A percentile compares a stretch with the other conserved stretches of the same genome.
phyloP scores from a whole-genome alignment of 2,888 invertebrate species.

The Peribatodes rhomboidaria region DNA sequence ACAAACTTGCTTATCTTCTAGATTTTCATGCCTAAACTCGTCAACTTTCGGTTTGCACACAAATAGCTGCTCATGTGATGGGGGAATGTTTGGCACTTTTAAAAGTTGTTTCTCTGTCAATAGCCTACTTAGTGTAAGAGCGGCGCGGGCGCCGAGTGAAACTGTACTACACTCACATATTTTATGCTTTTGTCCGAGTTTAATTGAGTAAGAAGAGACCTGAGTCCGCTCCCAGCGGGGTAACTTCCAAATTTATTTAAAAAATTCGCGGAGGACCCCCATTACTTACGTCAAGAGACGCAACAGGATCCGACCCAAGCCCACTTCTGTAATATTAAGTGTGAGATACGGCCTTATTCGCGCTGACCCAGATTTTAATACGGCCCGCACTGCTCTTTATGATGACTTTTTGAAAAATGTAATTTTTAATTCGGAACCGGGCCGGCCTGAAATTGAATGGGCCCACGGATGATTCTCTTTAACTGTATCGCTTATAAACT shows the following conservation, averaged over 20 bases:
- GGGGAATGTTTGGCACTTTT: background rate
- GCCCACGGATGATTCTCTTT: constrained; percentile 72
- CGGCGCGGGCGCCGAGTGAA: constrained; percentile 58
- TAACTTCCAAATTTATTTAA: constrained; percentile 81
- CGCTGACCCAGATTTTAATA: constrained; percentile 82
- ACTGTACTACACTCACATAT: constrained; percentile 83
- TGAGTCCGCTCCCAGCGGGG: constrained; percentile 77
- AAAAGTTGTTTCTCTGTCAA: background rate
- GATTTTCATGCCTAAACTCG: background rate
- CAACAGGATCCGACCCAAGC: constrained; percentile 69
- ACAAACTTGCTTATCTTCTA: background rate
- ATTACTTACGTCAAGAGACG: constrained; percentile 79
- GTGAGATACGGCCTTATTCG: constrained; percentile 82
- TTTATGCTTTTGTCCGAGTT: constrained; percentile 82
- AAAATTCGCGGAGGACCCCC: constrained; percentile 77
- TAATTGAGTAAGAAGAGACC: constrained; percentile 83
- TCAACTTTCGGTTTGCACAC: background rate
- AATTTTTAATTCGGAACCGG: constrained; percentile 80
- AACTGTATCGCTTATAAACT: constrained; percentile 84
- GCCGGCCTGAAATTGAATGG: constrained; percentile 65
- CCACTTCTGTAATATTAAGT: constrained; percentile 80
- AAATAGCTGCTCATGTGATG: background rate
- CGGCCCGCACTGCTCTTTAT: constrained; percentile 77
- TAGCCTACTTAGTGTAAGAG: background rate
- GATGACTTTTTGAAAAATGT: constrained; percentile 86